phyloP scores from a whole-genome alignment of 2,113 vertebrate species.

The Atherinomorus stipes region DNA sequence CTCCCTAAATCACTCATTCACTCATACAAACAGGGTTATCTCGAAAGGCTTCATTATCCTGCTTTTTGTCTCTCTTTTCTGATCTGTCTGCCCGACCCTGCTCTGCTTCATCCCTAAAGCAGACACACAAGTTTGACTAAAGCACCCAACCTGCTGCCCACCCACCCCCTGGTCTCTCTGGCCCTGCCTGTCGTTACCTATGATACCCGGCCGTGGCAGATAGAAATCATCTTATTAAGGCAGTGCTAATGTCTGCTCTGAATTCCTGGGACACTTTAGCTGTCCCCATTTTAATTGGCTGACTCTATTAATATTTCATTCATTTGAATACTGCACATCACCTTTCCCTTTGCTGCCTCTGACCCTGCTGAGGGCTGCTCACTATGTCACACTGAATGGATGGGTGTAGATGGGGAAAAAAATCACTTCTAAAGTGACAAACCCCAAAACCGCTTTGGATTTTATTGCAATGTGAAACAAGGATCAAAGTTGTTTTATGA shows the following conservation, averaged over 20 bases:
- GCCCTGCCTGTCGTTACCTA: conserved; percentile 32
- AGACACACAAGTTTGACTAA: conserved; percentile 11
- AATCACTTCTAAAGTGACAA: conserved; percentile 16
- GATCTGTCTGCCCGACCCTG: conserved; percentile 5
- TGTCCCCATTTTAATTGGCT: conserved; percentile 73
- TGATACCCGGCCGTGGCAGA: conserved; percentile 40
- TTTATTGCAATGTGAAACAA: background rate
- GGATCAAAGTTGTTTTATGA: background rate
- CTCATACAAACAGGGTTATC: background rate
- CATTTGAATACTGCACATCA: conserved; percentile 65
- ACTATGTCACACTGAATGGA: conserved; percentile 4
- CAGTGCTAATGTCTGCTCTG: conserved; percentile 63
- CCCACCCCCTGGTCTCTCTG: conserved; percentile 20
- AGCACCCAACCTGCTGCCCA: conserved; percentile 11
- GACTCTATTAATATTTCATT: conserved; percentile 74
- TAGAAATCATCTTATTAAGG: conserved; percentile 74
- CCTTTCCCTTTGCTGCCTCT: conserved; percentile 58
- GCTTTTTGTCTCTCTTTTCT: background rate
- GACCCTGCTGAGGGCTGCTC: conserved; percentile 38
- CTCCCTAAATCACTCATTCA: conserved; percentile 6
- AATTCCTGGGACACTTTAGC: conserved; percentile 66
- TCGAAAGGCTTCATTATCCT: background rate
- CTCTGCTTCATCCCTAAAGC: background rate
- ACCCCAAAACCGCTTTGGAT: conserved; percentile 5
- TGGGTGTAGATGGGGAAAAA: conserved; percentile 30